Conservation (phyloP, 2,113 vertebrate species). For the Forbesichthys agassizii region DNA sequence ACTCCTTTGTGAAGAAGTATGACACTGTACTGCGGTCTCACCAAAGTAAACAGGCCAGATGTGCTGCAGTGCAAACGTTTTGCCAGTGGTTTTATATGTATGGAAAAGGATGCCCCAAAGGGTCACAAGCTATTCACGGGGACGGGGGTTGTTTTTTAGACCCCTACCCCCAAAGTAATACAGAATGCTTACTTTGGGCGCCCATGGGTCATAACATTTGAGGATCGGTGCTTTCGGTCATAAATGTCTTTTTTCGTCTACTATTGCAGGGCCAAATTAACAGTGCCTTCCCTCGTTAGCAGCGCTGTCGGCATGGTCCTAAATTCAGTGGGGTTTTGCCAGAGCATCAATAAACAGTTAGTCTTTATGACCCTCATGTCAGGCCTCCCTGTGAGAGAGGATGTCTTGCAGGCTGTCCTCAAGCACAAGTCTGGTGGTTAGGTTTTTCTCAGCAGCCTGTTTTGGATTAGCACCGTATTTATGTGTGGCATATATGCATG, state of each 20-base stretch:
- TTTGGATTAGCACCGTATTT: conserved; percentile 72
- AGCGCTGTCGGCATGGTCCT: conserved; percentile 54
- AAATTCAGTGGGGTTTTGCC: conserved; percentile 67
- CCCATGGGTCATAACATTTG: conserved; percentile 12
- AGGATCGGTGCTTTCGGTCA: conserved; percentile 9
- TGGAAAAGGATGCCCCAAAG: too few relatives aligned
- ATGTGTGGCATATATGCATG: conserved; percentile 44
- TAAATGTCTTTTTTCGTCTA: conserved; percentile 50
- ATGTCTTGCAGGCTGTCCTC: conserved; percentile 61
- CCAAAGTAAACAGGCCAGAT: neutral
- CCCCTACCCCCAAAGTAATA: too few relatives aligned
- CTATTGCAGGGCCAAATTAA: conserved; percentile 44
- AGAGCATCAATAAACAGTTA: conserved; percentile 52
- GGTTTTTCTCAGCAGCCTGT: conserved; percentile 62
- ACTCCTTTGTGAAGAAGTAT: too few relatives aligned
- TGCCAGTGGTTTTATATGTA: too few relatives aligned
- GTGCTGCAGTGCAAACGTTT: too few relatives aligned
- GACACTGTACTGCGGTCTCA: neutral
- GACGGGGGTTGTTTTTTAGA: too few relatives aligned
- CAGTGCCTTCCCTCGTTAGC: conserved; percentile 56
- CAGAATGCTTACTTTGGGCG: too few relatives aligned
- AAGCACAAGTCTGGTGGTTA: conserved; percentile 49
- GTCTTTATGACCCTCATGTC: conserved; percentile 52
- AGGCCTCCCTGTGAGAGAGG: conserved; percentile 56
- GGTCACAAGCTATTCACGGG: too few relatives aligned